These are phyloP conservation scores for Troides helena DNA, from an alignment of 2,888 invertebrate genomes.

Conservation along the genomic window DNA sequence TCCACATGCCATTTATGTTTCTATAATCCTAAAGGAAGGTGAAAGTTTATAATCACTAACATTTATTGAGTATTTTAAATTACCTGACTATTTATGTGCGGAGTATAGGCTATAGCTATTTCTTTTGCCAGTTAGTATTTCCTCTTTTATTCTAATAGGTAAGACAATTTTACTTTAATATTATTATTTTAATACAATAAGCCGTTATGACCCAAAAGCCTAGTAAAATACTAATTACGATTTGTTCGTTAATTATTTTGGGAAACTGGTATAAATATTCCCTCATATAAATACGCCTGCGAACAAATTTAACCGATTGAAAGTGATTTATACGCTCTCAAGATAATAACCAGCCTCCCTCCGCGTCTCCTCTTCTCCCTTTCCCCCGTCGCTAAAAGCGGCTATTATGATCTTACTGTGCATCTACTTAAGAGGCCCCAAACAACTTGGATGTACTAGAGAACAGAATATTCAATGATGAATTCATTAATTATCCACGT, in stretches of 20 bases:
- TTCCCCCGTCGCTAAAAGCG: slow-evolving; percentile 27
- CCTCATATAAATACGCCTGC: background rate
- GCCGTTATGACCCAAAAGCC: too few relatives aligned
- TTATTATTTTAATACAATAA: too few relatives aligned
- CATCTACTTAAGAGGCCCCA: slow-evolving; percentile 29
- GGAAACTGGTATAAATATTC: background rate
- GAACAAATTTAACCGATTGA: slow-evolving; percentile 11
- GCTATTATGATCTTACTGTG: slow-evolving; percentile 27
- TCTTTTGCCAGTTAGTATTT: too few relatives aligned
- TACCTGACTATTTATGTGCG: too few relatives aligned
- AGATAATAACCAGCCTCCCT: slow-evolving; percentile 14
- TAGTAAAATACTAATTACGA: background rate
- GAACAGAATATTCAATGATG: slow-evolving; percentile 26
- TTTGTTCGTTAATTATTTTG: background rate
- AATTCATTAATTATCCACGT: background rate
- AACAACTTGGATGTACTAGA: slow-evolving; percentile 22
- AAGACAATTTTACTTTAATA: too few relatives aligned
- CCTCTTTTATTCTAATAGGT: too few relatives aligned
- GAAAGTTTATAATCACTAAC: too few relatives aligned
- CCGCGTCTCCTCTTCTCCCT: background rate
- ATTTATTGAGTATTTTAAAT: too few relatives aligned
- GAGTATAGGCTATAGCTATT: too few relatives aligned
- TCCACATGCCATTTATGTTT: too few relatives aligned
- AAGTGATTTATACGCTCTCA: slow-evolving; percentile 15
- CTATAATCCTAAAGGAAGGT: too few relatives aligned